Evolutionary conservation across 1,140 invertebrate species (phyloP).

Genomic region (Cherax destructor): DNA sequence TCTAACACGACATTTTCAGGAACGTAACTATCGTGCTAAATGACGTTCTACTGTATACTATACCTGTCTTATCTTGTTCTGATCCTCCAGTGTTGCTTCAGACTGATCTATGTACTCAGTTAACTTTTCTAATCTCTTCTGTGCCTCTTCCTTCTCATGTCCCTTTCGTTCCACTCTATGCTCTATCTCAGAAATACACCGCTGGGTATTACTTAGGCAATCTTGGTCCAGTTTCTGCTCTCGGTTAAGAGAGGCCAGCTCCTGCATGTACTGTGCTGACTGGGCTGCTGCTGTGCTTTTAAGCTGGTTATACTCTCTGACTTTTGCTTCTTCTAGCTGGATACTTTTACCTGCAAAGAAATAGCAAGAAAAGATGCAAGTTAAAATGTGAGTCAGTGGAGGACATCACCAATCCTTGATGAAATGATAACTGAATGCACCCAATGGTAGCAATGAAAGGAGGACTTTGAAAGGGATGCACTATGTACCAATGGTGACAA

Average conservation of each 20-base stretch:
- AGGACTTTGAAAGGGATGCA: too few species aligned
- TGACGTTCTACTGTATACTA: background rate
- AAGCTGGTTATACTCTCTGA: conserved; percentile 94
- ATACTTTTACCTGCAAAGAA: conserved; percentile 81
- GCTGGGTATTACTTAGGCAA: conserved; percentile 92
- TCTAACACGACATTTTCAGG: too few species aligned
- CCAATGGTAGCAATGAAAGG: too few species aligned
- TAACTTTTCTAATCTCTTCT: conserved; percentile 94
- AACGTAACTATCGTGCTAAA: too few species aligned
- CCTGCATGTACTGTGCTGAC: conserved; percentile 91
- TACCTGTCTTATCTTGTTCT: conserved; percentile 83
- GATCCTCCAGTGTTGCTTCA: conserved; percentile 91
- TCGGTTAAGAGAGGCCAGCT: conserved; percentile 95
- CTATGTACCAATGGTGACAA: too few species aligned
- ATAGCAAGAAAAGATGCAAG: background rate
- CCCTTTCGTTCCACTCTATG: conserved; percentile 92
- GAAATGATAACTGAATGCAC: too few species aligned
- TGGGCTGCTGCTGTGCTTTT: conserved; percentile 97
- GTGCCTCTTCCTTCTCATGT: conserved; percentile 94
- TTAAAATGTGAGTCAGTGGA: background rate
- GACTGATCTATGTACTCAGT: conserved; percentile 95
- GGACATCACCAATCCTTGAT: too few species aligned
- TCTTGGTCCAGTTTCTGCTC: conserved; percentile 99
- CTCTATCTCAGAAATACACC: conserved; percentile 87
- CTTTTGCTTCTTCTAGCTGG: conserved; percentile 94